Conservation (phyloP, 2,888 invertebrate species). For the Fragum sueziense region DNA sequence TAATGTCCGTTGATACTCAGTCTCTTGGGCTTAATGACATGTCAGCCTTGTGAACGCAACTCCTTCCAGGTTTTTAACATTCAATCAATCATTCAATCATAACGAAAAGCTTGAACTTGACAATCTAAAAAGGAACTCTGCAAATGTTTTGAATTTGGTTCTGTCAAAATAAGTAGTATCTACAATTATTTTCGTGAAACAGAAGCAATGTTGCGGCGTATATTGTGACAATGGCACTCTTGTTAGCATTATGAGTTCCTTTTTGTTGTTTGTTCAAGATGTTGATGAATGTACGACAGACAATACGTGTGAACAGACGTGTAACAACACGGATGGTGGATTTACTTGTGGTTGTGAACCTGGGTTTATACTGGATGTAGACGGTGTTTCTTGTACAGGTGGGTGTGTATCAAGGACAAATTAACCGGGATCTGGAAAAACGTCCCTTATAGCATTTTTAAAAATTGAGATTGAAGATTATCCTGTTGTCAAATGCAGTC, state of each 20-base stretch:
- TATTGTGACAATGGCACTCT: background rate
- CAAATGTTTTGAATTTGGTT: background rate
- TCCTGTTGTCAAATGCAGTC: too few species aligned
- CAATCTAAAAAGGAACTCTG: background rate
- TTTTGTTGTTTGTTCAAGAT: too few species aligned
- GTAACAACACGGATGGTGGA: background rate
- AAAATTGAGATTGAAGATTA: too few species aligned
- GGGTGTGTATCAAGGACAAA: too few species aligned
- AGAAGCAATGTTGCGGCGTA: background rate
- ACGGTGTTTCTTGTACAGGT: background rate
- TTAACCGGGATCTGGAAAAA: too few species aligned
- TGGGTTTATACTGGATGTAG: background rate
- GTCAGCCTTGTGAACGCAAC: too few species aligned
- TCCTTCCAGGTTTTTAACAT: too few species aligned
- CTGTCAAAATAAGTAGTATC: background rate
- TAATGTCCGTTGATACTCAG: too few species aligned
- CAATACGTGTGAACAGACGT: background rate
- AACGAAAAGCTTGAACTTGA: too few species aligned
- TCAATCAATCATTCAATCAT: too few species aligned
- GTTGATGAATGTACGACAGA: background rate
- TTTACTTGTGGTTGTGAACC: background rate
- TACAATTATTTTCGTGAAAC: background rate
- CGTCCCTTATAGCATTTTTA: too few species aligned
- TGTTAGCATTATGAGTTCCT: background rate
- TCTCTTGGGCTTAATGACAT: too few species aligned